Evolutionary conservation across 37 sponge, comb jelly and placozoan species (phyloP), one percentile per base, ranked within the genome.

Genomic region (Spongilla lacustris): DNA sequence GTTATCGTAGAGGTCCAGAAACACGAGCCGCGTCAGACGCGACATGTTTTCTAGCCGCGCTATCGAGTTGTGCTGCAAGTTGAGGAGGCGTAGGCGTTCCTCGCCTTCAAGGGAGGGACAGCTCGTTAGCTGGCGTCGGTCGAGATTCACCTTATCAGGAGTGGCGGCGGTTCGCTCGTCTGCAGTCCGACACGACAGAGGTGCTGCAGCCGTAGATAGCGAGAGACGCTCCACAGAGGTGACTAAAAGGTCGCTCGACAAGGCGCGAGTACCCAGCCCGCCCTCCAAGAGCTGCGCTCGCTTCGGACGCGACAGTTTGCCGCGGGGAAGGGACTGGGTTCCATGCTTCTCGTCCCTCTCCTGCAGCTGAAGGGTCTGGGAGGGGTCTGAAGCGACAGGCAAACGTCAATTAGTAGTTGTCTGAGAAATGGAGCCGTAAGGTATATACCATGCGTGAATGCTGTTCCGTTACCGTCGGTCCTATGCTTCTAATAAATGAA

Each of bases 1-100:
- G 78, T 98, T 98, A 91, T 95, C 99, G 79, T 98, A 98, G 28
- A 98, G 86, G 78, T 98, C 99, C 24, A 98, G 93, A 73, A 97
- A 98, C 19, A 98, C 98, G 79, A 98, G 88, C 14, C 89, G 86
- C 26, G 86, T 58, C 14, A 98, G 84, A 46, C 50, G 67, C 27
- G 81, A 68, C 6, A 98, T 37, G 68, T 96, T 88, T 80, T 98
- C 94, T 29, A 96, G 73, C 85, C 71, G 66, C 19, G 94, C 84
- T 67, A 99, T 97, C 29, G 88, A 73, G 79, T 99, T 99, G 88
- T 97, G 98, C 81, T 97, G 99, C 22, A 99, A 83, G 50, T 99
- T 99, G 28, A 99, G 93, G 25, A 99, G 72, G 2, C 94, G 73
- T 24, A 99, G 93, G 41, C 84, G 74, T 26, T 94, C 96, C 33